A percentile compares a stretch with the other conserved stretches of the same genome.
Conservation (phyloP, 2,113 vertebrate species). For the Maccullochella peelii region DNA sequence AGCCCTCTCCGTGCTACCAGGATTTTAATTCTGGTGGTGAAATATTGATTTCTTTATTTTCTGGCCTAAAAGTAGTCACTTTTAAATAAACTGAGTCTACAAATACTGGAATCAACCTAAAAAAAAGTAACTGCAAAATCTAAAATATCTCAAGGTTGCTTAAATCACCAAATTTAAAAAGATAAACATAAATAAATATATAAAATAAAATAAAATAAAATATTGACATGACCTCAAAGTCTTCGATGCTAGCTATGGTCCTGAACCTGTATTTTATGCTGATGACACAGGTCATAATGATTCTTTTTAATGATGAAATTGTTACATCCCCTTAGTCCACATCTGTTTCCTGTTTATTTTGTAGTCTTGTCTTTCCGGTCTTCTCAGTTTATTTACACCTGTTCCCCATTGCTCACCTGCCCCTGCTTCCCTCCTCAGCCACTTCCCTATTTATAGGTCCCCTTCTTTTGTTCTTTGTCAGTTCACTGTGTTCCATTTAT, state of each 20-base stretch:
- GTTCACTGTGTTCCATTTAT: too few species aligned
- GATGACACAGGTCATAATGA: neutral
- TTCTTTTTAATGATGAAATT: neutral
- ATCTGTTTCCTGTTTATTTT: too few species aligned
- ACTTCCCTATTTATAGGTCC: too few species aligned
- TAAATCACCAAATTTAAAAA: neutral
- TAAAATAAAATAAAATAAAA: neutral
- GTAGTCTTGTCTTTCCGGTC: too few species aligned
- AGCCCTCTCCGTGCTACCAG: neutral
- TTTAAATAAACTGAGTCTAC: too few species aligned
- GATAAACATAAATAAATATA: neutral
- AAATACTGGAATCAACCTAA: too few species aligned
- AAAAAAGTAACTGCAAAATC: neutral
- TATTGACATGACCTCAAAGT: neutral
- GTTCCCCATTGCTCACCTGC: too few species aligned
- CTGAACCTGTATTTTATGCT: neutral
- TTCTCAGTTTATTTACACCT: too few species aligned
- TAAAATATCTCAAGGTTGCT: neutral
- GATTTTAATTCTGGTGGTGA: neutral
- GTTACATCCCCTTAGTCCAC: too few species aligned
- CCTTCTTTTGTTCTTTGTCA: too few species aligned
- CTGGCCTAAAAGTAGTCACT: too few species aligned
- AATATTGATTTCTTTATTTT: neutral
- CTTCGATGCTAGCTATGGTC: neutral
- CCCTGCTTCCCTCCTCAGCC: too few species aligned